Evolutionary conservation across 2,113 vertebrate genomes (phyloP).

Genomic region (Malaclemys terrapin): DNA sequence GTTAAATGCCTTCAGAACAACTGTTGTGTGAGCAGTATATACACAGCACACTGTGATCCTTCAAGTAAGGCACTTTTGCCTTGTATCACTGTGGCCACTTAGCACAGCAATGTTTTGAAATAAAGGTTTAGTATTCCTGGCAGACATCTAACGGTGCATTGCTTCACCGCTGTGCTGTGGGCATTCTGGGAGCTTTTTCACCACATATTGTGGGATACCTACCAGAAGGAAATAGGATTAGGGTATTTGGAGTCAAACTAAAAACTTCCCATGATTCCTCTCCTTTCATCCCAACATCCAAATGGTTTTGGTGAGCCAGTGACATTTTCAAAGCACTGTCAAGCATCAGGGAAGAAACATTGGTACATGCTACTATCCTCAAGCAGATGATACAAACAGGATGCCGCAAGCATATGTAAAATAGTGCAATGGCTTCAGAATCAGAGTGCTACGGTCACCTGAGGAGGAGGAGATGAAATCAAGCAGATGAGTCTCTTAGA

Average conservation of each 20-base stretch:
- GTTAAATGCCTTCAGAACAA: slow-evolving; percentile 40
- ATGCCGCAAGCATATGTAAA: background rate
- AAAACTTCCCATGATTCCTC: background rate
- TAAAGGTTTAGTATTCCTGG: background rate
- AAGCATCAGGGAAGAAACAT: background rate
- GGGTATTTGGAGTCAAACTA: rapidly evolving
- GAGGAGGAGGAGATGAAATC: background rate
- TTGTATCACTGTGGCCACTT: slow-evolving; percentile 1
- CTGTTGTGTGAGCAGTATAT: slow-evolving; percentile 25
- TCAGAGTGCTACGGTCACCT: background rate
- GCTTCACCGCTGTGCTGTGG: background rate
- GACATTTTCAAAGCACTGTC: background rate
- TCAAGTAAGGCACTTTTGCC: slow-evolving; percentile 45
- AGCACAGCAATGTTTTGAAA: background rate
- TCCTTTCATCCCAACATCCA: background rate
- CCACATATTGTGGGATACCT: background rate
- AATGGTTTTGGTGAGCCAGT: background rate
- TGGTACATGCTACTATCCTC: background rate
- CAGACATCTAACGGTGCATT: background rate
- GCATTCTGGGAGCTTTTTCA: background rate
- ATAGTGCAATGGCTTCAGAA: background rate
- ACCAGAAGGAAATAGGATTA: background rate
- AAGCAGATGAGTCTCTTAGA: background rate
- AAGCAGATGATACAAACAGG: background rate
- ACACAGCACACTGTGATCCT: slow-evolving; percentile 44